phyloP scores from a whole-genome alignment of 2,113 vertebrate species.

The Muntiacus reevesi region DNA sequence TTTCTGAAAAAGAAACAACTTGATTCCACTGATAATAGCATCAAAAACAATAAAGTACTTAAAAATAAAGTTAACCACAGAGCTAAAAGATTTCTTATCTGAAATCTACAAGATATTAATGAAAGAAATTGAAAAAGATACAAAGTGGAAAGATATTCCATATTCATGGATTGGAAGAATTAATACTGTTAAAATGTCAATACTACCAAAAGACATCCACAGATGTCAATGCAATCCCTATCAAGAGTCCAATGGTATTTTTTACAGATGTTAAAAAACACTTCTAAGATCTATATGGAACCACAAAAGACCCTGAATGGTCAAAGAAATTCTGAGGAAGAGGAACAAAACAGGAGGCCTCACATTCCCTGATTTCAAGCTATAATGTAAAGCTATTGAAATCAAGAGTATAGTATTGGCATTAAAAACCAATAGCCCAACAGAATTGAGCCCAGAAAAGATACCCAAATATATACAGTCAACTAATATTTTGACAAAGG shows the following conservation, averaged over 20 bases:
- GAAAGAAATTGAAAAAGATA: background rate
- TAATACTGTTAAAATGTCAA: background rate
- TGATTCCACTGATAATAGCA: background rate
- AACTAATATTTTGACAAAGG: background rate
- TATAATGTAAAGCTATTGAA: background rate
- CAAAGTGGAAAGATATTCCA: background rate
- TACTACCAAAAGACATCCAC: background rate
- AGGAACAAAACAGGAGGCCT: background rate
- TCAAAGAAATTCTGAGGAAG: background rate
- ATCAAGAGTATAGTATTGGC: background rate
- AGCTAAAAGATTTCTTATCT: background rate
- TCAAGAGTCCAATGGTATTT: background rate
- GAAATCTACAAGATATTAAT: background rate
- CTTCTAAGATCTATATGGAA: background rate
- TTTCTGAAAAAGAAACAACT: background rate
- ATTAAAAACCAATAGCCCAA: background rate
- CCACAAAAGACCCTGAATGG: background rate
- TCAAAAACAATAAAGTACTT: background rate
- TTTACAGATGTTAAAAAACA: background rate
- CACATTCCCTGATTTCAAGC: background rate
- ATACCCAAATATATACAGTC: background rate
- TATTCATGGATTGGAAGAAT: background rate
- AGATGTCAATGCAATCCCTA: background rate
- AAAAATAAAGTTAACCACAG: background rate
- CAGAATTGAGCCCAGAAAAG: background rate